Percentiles rank a stretch among this genome's conserved stretches.
Evolutionary conservation across 2,113 vertebrate species (phyloP).

Genomic region (Charadrius vociferus): DNA sequence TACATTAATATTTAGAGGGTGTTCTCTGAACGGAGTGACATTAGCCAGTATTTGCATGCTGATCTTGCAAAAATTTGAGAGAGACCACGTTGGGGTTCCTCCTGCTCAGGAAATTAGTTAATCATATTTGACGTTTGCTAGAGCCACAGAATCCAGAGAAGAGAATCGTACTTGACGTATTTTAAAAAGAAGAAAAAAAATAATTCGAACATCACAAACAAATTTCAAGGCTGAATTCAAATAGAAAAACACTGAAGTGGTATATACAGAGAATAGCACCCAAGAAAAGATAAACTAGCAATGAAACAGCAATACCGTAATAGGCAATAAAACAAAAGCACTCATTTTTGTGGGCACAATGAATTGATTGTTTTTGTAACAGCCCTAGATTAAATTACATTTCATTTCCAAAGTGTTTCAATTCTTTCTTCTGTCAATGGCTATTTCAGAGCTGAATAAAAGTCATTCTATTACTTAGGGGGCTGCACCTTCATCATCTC

Average conservation of each 20-base stretch:
- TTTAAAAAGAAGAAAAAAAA: neutral
- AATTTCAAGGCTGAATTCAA: conserved; percentile 13
- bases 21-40: neutral
- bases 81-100: neutral
- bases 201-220: conserved; percentile 7
- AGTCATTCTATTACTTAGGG: neutral
- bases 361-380: conserved; percentile 36
- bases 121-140: conserved; percentile 9
- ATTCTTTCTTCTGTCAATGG: conserved; percentile 42
- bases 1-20: conserved; percentile 12
- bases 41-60: neutral
- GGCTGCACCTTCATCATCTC: conserved; percentile 2
- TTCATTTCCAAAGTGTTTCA: conserved; percentile 44
- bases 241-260: neutral
- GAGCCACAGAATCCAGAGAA: neutral
- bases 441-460: conserved; percentile 26
- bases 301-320: neutral
- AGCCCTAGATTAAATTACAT: conserved; percentile 30
- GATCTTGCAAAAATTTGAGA: conserved; percentile 39
- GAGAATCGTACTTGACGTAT: neutral
- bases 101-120: conserved; percentile 9
- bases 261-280: neutral
- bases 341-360: neutral
- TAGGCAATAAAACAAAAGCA: neutral
- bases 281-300: conserved; percentile 1